phyloP scores from a whole-genome alignment of 1,140 invertebrate genomes.

The Pygmarrhopalites habei region DNA sequence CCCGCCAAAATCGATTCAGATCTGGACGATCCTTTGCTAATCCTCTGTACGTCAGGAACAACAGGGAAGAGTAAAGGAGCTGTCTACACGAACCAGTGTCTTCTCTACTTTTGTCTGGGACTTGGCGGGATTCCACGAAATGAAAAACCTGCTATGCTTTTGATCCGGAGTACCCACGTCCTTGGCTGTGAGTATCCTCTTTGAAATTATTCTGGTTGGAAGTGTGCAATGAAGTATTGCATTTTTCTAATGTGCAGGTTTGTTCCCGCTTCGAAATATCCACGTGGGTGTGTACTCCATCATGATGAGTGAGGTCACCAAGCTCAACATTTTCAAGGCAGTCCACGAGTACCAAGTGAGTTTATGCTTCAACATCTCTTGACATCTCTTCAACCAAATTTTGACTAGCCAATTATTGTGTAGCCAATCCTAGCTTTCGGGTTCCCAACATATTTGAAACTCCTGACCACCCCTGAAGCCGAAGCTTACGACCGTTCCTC shows the following conservation, averaged over 20 bases:
- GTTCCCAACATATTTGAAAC: slow-evolving; percentile 33
- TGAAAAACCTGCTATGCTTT: slow-evolving; percentile 18
- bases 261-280: slow-evolving; percentile 34
- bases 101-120: slow-evolving; percentile 25
- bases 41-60: slow-evolving; percentile 33
- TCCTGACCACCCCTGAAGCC: slow-evolving; percentile 34
- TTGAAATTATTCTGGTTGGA: no score
- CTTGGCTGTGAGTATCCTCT: slow-evolving; percentile 30
- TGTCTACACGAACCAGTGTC: slow-evolving; percentile 29
- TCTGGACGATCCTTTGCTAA: slow-evolving; percentile 30
- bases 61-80: slow-evolving; percentile 34
- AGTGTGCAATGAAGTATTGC: no score
- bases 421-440: slow-evolving; percentile 36
- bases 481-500: slow-evolving; percentile 27
- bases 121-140: slow-evolving; percentile 23
- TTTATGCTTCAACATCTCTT: no score
- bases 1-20: background rate
- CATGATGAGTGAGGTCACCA: slow-evolving; percentile 38
- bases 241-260: no score
- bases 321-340: slow-evolving; percentile 37
- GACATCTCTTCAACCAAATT: no score
- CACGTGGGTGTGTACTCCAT: slow-evolving; percentile 28
- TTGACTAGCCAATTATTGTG: no score
- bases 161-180: slow-evolving; percentile 33
- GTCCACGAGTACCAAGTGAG: slow-evolving; percentile 37